Conservation (phyloP, 2,888 invertebrate species). For the Drosophila meridionalis region DNA sequence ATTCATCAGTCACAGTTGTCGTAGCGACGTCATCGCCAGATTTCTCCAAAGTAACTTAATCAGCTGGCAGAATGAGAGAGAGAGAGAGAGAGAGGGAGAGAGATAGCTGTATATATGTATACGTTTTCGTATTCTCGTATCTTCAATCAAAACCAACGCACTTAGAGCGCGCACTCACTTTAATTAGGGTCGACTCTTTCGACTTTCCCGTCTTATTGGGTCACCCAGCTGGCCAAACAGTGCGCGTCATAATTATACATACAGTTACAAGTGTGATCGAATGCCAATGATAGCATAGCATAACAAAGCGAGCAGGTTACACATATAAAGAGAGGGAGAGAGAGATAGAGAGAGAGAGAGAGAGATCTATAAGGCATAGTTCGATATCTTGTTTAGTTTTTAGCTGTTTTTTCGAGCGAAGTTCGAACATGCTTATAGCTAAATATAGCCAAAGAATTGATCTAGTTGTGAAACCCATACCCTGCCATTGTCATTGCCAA, state of each 20-base stretch:
- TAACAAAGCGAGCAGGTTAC: conserved; percentile 2
- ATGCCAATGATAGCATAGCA: background rate
- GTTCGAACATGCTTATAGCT: too few species aligned
- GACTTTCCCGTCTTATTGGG: conserved; percentile 18
- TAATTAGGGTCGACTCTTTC: conserved; percentile 16
- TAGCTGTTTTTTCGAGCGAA: too few species aligned
- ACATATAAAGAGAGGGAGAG: background rate
- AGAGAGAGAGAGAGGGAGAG: conserved; percentile 9
- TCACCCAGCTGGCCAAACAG: conserved; percentile 6
- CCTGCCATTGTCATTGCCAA: background rate
- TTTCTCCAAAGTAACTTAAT: conserved; percentile 52
- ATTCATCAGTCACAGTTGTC: conserved; percentile 28
- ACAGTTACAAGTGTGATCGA: conserved; percentile 10
- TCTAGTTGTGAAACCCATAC: background rate
- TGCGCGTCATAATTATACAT: background rate
- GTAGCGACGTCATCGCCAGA: conserved; percentile 39
- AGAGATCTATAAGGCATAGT: background rate
- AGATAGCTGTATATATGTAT: background rate
- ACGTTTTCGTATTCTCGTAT: background rate
- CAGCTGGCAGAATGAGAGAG: conserved; percentile 19
- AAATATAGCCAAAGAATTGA: background rate
- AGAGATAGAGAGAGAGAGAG: too few species aligned
- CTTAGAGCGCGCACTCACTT: conserved; percentile 27
- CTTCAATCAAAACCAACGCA: conserved; percentile 8
- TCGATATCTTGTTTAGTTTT: too few species aligned